phyloP scores from a whole-genome alignment of 2,888 invertebrate species.

The Drosophila merina region DNA sequence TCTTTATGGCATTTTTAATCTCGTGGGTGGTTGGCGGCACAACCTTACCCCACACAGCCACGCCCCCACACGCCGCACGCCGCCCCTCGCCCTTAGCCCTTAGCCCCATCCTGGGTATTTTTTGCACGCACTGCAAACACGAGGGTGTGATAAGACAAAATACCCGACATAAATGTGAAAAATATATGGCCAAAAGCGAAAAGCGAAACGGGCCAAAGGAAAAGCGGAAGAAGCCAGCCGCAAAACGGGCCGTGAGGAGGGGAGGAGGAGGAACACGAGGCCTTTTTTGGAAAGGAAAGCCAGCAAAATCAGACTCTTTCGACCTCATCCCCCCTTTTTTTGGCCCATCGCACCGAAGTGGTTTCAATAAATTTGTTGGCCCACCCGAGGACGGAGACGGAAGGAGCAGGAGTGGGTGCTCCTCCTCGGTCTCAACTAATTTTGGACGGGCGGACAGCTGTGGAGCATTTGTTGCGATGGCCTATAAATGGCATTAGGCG shows the following conservation, averaged over 20 bases:
- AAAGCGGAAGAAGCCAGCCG: slow-evolving; percentile 53
- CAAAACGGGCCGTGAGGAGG: slow-evolving; percentile 21
- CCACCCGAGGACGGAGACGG: slow-evolving; percentile 17
- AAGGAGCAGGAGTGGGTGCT: slow-evolving; percentile 15
- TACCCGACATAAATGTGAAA: slow-evolving; percentile 82
- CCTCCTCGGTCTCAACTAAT: slow-evolving; percentile 55
- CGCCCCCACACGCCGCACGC: not conserved
- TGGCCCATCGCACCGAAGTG: slow-evolving; percentile 44
- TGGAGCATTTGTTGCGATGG: slow-evolving; percentile 76
- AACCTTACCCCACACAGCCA: slow-evolving; percentile 21
- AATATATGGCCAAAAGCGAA: slow-evolving; percentile 78
- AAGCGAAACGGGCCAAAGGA: slow-evolving; percentile 67
- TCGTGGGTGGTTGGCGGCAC: slow-evolving; percentile 77
- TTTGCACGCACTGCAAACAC: slow-evolving; percentile 78
- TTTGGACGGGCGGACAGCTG: slow-evolving; percentile 59
- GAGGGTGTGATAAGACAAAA: slow-evolving; percentile 83
- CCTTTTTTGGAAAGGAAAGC: slow-evolving; percentile 36
- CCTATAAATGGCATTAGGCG: slow-evolving; percentile 78
- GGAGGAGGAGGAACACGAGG: slow-evolving; percentile 11
- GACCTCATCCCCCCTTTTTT: not conserved
- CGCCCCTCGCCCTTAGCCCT: slow-evolving; percentile 22
- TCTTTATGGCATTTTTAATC: slow-evolving; percentile 83
- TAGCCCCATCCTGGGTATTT: slow-evolving; percentile 44
- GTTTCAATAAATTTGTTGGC: slow-evolving; percentile 68
- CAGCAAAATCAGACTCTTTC: slow-evolving; percentile 48